Evolutionary conservation across 1,140 invertebrate genomes (phyloP).

Genomic region (Cydia fagiglandana): DNA sequence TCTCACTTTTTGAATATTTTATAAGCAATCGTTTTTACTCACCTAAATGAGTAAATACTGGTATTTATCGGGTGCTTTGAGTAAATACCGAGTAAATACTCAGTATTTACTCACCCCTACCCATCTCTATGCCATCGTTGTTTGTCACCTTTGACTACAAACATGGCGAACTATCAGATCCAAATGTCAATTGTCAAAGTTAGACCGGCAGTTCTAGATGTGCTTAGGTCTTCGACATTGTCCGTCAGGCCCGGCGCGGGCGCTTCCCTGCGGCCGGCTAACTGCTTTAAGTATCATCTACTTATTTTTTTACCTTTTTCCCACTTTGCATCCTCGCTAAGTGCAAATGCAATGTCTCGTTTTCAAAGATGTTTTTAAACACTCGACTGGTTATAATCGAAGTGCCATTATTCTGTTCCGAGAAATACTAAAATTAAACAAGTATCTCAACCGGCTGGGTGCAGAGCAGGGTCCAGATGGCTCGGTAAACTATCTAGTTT

Average conservation of each 20-base stretch:
- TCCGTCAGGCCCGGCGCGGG: slow-evolving; percentile 35
- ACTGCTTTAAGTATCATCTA: slow-evolving; percentile 43
- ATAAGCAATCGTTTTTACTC: too few relatives aligned
- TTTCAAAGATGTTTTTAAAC: slow-evolving; percentile 69
- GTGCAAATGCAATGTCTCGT: slow-evolving; percentile 69
- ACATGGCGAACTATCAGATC: too few relatives aligned
- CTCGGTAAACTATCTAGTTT: slow-evolving; percentile 26
- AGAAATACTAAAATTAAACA: slow-evolving; percentile 37
- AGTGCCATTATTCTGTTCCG: slow-evolving; percentile 52
- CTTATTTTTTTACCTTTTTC: slow-evolving; percentile 62
- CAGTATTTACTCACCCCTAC: too few relatives aligned
- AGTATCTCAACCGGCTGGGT: slow-evolving; percentile 9
- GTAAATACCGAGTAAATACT: too few relatives aligned
- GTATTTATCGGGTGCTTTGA: too few relatives aligned
- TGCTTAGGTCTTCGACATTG: slow-evolving; percentile 4
- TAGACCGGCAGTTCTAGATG: neutral
- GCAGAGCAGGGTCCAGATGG: slow-evolving; percentile 17
- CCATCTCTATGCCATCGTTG: too few relatives aligned
- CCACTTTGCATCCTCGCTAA: slow-evolving; percentile 56
- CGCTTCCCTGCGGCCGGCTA: slow-evolving; percentile 46
- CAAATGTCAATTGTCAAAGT: too few relatives aligned
- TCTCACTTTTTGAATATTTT: too few relatives aligned
- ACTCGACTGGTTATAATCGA: slow-evolving; percentile 60
- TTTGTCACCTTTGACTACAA: too few relatives aligned
- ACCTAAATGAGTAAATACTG: too few relatives aligned